These are phyloP conservation scores for Xestoiulus laeticollis DNA, from an alignment of 2,888 invertebrate species.

Conservation along the genomic window DNA sequence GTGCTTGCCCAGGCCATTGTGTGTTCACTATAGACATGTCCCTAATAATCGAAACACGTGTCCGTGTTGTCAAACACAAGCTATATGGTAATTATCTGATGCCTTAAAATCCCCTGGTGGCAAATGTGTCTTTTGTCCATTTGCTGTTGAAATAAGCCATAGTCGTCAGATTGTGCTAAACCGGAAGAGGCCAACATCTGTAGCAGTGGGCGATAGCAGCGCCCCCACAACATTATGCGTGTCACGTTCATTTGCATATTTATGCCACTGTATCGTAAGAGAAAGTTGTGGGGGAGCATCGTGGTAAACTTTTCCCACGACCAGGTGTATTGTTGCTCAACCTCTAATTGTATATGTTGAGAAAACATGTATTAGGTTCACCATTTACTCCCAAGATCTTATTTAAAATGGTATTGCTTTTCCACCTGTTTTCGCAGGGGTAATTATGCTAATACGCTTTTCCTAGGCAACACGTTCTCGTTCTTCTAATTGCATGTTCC, in stretches of 20 bases:
- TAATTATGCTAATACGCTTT: background rate
- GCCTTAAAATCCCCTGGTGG: no score
- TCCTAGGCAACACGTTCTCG: background rate
- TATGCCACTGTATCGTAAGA: background rate
- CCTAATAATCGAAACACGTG: background rate
- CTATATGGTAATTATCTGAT: no score
- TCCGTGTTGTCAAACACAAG: background rate
- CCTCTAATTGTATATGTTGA: background rate
- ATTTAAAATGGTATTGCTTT: background rate
- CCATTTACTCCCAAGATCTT: background rate
- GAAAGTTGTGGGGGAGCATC: background rate
- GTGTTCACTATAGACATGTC: background rate
- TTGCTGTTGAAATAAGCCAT: no score
- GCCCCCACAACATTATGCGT: background rate
- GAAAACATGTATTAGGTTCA: background rate
- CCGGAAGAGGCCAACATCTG: background rate
- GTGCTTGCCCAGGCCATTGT: background rate
- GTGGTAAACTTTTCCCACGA: background rate
- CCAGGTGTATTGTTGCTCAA: background rate
- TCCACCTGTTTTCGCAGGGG: background rate
- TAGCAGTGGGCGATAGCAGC: background rate
- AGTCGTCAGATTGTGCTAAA: no score
- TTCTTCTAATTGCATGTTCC: background rate
- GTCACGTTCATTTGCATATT: background rate
- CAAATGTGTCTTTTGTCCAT: no score